Conservation (phyloP, 64 coral and sea anemone species). For the Dendronephthya gigantea region DNA sequence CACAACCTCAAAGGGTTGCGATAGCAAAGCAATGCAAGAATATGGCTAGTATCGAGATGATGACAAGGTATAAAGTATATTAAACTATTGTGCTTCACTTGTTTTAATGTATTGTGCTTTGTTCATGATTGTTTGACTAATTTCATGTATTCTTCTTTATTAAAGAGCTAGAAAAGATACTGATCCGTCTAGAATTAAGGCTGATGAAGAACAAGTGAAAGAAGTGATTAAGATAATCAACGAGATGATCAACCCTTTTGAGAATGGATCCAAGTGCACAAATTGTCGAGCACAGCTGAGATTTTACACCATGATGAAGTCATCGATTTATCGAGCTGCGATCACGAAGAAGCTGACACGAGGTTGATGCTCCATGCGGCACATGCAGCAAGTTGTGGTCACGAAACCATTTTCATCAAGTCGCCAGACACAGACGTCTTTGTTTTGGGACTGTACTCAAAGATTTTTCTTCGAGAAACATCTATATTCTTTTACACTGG, state of each 20-base stretch:
- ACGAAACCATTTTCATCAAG: background rate
- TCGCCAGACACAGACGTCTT: constrained; percentile 9
- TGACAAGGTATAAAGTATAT: background rate
- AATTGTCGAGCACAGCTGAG: background rate
- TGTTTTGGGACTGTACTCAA: background rate
- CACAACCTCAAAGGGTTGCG: background rate
- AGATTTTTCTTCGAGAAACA: background rate
- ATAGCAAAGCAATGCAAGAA: background rate
- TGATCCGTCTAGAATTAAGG: background rate
- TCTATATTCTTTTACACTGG: background rate
- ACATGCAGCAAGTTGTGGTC: background rate
- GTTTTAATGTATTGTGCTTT: too few species aligned
- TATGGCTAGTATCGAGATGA: background rate
- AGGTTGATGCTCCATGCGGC: background rate
- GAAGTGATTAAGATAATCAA: constrained; percentile 2
- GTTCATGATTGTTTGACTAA: background rate
- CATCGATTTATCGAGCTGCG: background rate
- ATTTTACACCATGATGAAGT: background rate
- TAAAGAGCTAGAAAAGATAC: constrained; percentile 7
- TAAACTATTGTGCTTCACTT: background rate
- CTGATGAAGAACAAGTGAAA: constrained; percentile 7
- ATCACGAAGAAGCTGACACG: constrained; percentile 3
- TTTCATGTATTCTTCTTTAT: background rate
- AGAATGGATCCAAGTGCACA: constrained; percentile 2
- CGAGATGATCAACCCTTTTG: constrained; percentile 22